Evolutionary conservation across 2,888 invertebrate genomes (phyloP).

Genomic region (Caenorhabditis angaria): DNA sequence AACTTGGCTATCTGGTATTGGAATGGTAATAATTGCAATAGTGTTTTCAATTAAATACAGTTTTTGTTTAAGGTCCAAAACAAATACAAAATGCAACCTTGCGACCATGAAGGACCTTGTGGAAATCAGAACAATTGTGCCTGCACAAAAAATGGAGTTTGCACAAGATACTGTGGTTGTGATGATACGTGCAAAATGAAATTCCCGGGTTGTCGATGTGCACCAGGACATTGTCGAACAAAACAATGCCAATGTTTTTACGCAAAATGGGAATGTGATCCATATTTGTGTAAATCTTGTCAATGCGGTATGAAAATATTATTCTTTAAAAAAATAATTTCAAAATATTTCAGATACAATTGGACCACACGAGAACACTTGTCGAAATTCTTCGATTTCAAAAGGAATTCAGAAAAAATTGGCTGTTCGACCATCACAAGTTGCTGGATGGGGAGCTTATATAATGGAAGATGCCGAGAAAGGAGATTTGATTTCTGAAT

Average conservation of each 20-base stretch:
- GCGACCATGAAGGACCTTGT: slow-evolving; percentile 92
- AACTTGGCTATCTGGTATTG: slow-evolving; percentile 1
- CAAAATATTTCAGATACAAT: no score
- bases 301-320: no score
- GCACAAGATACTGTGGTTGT: slow-evolving; percentile 98
- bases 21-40: no score
- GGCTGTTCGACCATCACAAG: slow-evolving; percentile 93
- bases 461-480: slow-evolving; percentile 88
- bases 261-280: slow-evolving; percentile 96
- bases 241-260: slow-evolving; percentile 98
- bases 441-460: slow-evolving; percentile 99
- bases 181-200: slow-evolving; percentile 91
- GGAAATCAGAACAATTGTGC: slow-evolving; percentile 87
- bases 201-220: slow-evolving; percentile 97
- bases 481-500: slow-evolving; percentile 98
- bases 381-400: slow-evolving; percentile 83
- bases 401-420: slow-evolving; percentile 90
- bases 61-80: slow-evolving; percentile 81
- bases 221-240: slow-evolving; percentile 92
- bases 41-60: neutral
- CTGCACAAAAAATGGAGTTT: slow-evolving; percentile 92
- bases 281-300: slow-evolving; percentile 93
- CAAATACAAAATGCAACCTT: slow-evolving; percentile 82
- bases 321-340: no score
- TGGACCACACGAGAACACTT: neutral